These are phyloP conservation scores for Cataglyphis livida DNA, from an alignment of 2,888 invertebrate genomes.

Conservation along the genomic window DNA sequence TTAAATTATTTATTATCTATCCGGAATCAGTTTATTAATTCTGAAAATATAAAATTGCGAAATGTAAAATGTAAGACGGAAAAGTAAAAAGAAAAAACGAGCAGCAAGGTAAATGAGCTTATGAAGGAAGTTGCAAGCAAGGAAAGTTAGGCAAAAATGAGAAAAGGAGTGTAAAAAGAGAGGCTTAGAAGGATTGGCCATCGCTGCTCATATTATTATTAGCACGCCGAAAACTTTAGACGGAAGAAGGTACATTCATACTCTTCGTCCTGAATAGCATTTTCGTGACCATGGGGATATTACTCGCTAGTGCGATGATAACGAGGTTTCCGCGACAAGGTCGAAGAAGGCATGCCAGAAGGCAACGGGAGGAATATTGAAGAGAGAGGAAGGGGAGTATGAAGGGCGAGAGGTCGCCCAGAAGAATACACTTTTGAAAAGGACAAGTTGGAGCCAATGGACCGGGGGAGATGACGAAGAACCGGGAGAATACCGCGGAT, in stretches of 20 bases:
- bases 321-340: slow-evolving; percentile 74
- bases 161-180: background rate
- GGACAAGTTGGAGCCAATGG: slow-evolving; percentile 72
- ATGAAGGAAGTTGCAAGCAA: slow-evolving; percentile 6
- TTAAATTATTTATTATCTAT: background rate
- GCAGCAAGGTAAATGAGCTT: slow-evolving; percentile 14
- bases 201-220: slow-evolving; percentile 78
- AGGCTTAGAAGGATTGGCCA: background rate
- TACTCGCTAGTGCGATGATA: slow-evolving; percentile 75
- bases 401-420: slow-evolving; percentile 58
- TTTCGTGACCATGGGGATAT: slow-evolving; percentile 61
- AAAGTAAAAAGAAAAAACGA: background rate
- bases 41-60: background rate
- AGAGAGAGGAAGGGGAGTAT: background rate
- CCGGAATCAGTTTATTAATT: background rate
- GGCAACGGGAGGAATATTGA: slow-evolving; percentile 39
- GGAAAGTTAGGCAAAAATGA: slow-evolving; percentile 13
- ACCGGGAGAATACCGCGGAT: slow-evolving; percentile 72
- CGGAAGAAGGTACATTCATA: slow-evolving; percentile 70
- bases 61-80: background rate
- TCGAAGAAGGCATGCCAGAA: slow-evolving; percentile 34
- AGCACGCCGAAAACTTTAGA: slow-evolving; percentile 77
- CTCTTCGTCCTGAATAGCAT: slow-evolving; percentile 69
- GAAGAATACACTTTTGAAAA: slow-evolving; percentile 72
- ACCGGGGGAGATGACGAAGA: slow-evolving; percentile 33